A percentile compares a stretch with the other conserved stretches of the same genome.
These are phyloP conservation scores for Pecten maximus DNA, from an alignment of 2,888 invertebrate genomes.

Conservation along the genomic window DNA sequence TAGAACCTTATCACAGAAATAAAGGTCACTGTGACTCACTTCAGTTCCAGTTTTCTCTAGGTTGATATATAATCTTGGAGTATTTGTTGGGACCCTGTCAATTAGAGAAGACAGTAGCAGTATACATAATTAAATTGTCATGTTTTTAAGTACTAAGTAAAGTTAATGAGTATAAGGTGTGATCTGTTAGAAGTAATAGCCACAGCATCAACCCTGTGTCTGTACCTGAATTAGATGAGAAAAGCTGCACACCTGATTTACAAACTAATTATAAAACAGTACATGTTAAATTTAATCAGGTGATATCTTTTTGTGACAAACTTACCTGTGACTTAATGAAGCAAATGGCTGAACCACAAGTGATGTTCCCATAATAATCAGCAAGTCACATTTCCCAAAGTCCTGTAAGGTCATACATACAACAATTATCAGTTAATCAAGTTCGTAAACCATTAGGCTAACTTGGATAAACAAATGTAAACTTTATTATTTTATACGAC, in stretches of 20 bases:
- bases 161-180: no score
- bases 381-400: constrained; percentile 92
- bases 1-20: no score
- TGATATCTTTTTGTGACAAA: not conserved
- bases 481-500: no score
- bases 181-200: no score
- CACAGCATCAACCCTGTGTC: no score
- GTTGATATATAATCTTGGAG: constrained; percentile 93
- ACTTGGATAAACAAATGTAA: no score
- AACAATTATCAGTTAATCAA: not conserved
- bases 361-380: constrained; percentile 97
- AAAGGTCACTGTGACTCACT: not conserved
- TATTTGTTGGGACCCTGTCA: constrained; percentile 87
- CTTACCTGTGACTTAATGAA: constrained; percentile 87
- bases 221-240: no score
- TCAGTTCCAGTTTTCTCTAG: constrained; percentile 84
- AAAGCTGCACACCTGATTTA: no score
- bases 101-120: not conserved
- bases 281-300: not conserved
- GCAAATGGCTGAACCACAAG: constrained; percentile 97
- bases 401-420: constrained; percentile 85
- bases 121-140: not conserved
- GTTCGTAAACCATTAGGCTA: no score
- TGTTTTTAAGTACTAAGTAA: not conserved
- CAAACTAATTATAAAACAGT: no score